These are phyloP conservation scores for Trichomycterus rosablanca DNA, from an alignment of 2,113 vertebrate species.

Conservation along the genomic window DNA sequence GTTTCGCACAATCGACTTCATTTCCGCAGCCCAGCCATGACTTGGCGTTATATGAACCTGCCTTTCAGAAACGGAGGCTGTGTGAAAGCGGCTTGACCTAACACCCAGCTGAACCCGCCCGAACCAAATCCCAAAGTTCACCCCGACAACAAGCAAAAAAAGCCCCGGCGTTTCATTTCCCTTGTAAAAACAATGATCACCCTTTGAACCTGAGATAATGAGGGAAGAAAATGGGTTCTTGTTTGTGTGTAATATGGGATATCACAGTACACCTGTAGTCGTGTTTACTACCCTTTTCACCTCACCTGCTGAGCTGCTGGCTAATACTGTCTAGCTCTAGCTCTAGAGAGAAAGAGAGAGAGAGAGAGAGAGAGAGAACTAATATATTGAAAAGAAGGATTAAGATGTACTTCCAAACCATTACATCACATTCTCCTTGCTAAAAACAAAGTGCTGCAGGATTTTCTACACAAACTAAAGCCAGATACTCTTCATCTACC, in stretches of 20 bases:
- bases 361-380: too few relatives aligned
- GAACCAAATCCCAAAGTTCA: constrained; percentile 47
- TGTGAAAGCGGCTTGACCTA: constrained; percentile 46
- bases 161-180: constrained; percentile 28
- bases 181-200: constrained; percentile 44
- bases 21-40: constrained; percentile 50
- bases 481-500: too few relatives aligned
- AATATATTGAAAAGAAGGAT: too few relatives aligned
- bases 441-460: background rate
- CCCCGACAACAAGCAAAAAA: constrained; percentile 40
- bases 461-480: too few relatives aligned
- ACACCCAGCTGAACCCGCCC: constrained; percentile 41
- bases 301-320: too few relatives aligned
- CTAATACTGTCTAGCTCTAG: too few relatives aligned
- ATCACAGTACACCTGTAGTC: constrained; percentile 42
- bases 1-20: constrained; percentile 54
- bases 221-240: constrained; percentile 17
- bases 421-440: constrained; percentile 20
- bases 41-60: constrained; percentile 57
- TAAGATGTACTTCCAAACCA: constrained; percentile 37
- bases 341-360: too few relatives aligned
- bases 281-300: too few relatives aligned
- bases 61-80: constrained; percentile 38
- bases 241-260: constrained; percentile 38
- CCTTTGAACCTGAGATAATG: constrained; percentile 24